A percentile compares a stretch with the other conserved stretches of the same genome.
Conservation (phyloP, 2,888 invertebrate genomes). For the Stomorhina lunata region DNA sequence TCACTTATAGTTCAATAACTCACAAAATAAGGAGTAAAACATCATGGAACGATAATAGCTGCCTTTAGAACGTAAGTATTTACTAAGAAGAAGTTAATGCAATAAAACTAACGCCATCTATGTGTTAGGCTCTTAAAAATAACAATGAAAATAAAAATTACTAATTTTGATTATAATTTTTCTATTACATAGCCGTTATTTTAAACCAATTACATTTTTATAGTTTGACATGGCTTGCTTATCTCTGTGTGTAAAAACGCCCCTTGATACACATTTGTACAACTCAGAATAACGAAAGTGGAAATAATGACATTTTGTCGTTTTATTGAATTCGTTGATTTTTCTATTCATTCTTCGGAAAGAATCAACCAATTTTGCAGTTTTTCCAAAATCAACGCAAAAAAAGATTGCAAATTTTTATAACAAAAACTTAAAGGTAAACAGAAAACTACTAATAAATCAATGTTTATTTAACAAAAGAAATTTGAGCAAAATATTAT, state of each 20-base stretch:
- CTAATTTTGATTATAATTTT: too few relatives aligned
- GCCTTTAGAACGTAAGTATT: too few relatives aligned
- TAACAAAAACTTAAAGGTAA: constrained; percentile 49
- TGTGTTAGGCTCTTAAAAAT: too few relatives aligned
- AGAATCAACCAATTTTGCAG: constrained; percentile 61
- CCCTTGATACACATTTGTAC: background rate
- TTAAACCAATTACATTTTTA: too few relatives aligned
- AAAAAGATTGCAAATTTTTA: constrained; percentile 27
- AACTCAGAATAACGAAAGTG: constrained; percentile 21
- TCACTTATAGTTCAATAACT: too few relatives aligned
- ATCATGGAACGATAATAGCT: too few relatives aligned
- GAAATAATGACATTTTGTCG: constrained; percentile 66
- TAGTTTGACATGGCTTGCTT: background rate
- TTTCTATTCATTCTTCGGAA: constrained; percentile 61
- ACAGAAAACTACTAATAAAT: background rate
- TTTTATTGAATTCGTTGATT: constrained; percentile 60
- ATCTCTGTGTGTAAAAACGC: background rate
- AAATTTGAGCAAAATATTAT: background rate
- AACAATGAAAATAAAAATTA: too few relatives aligned
- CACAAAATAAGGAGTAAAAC: too few relatives aligned
- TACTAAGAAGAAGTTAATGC: too few relatives aligned
- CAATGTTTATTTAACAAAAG: background rate
- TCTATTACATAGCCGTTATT: too few relatives aligned
- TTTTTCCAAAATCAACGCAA: constrained; percentile 53
- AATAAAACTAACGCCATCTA: too few relatives aligned